Evolutionary conservation across 2,888 invertebrate species (phyloP).

Genomic region (Prosopocoilus inquinatus): DNA sequence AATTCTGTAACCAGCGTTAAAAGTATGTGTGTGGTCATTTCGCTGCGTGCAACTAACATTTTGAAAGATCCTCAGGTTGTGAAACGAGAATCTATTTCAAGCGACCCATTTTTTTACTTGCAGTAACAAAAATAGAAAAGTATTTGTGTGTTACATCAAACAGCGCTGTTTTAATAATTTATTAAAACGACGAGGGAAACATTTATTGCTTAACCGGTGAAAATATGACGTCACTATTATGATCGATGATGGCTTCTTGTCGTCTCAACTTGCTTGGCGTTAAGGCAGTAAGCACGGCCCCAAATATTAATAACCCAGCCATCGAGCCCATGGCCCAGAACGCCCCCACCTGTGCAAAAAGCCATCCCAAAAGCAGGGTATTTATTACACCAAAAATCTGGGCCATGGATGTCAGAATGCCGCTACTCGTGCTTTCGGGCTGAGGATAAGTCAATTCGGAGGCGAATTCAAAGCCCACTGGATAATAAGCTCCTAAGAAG

Average conservation of each 20-base stretch:
- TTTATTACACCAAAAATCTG: conserved; percentile 35
- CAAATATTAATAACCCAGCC: conserved; percentile 15
- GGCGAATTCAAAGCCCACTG: conserved; percentile 37
- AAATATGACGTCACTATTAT: too few species aligned
- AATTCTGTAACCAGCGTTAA: too few species aligned
- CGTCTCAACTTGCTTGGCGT: conserved; percentile 23
- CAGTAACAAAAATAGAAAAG: too few species aligned
- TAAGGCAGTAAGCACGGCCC: conserved; percentile 16
- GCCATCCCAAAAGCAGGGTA: conserved; percentile 19
- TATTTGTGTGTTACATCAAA: too few species aligned
- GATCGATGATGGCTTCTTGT: conserved; percentile 18
- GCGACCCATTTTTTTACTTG: too few species aligned
- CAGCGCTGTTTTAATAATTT: too few species aligned
- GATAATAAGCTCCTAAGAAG: conserved; percentile 36
- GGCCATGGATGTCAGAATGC: conserved; percentile 34
- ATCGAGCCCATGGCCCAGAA: conserved; percentile 25
- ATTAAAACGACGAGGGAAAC: too few species aligned
- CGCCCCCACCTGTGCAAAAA: conserved; percentile 16
- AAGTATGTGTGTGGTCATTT: too few species aligned
- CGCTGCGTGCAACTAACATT: too few species aligned
- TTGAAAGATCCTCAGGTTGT: too few species aligned
- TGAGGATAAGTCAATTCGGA: conserved; percentile 38
- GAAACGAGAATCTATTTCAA: too few species aligned
- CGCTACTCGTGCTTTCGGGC: conserved; percentile 37
- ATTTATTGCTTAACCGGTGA: too few species aligned